A percentile compares a stretch with the other conserved stretches of the same genome.
These are phyloP conservation scores for Rhizoglyphus robini DNA, from an alignment of 1,140 invertebrate species.

Conservation along the genomic window DNA sequence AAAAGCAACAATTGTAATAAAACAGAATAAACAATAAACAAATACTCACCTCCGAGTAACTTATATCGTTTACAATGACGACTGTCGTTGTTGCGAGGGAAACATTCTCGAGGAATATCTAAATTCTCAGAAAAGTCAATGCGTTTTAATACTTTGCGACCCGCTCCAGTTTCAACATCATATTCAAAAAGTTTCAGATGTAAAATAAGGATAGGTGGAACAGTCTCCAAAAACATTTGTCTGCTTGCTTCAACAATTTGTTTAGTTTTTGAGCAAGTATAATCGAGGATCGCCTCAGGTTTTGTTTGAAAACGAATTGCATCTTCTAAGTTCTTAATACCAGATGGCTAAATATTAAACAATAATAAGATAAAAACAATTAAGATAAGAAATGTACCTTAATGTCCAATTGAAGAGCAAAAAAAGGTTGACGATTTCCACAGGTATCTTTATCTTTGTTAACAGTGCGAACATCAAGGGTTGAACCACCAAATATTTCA, in stretches of 20 bases:
- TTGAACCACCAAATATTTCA: slow-evolving; percentile 77
- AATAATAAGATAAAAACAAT: neutral
- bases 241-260: slow-evolving; percentile 44
- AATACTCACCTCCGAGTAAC: slow-evolving; percentile 42
- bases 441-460: slow-evolving; percentile 49
- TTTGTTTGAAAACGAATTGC: slow-evolving; percentile 69
- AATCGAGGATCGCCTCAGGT: slow-evolving; percentile 66
- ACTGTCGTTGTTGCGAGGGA: slow-evolving; percentile 18
- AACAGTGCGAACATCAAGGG: slow-evolving; percentile 62
- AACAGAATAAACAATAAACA: slow-evolving; percentile 10
- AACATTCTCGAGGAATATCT: slow-evolving; percentile 64
- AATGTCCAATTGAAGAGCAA: slow-evolving; percentile 81
- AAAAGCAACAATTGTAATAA: slow-evolving; percentile 34
- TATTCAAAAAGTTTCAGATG: slow-evolving; percentile 65
- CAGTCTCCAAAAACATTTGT: slow-evolving; percentile 49
- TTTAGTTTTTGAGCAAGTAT: slow-evolving; percentile 61
- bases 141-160: slow-evolving; percentile 72
- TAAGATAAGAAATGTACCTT: slow-evolving; percentile 46
- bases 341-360: slow-evolving; percentile 49
- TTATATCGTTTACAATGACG: slow-evolving; percentile 35
- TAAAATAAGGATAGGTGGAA: slow-evolving; percentile 69
- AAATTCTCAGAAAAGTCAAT: slow-evolving; percentile 75
- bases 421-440: slow-evolving; percentile 70
- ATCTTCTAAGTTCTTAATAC: slow-evolving; percentile 49
- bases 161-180: slow-evolving; percentile 60